Percentiles rank a stretch among this genome's conserved stretches.
phyloP scores from a whole-genome alignment of 2,797 vertebrate genomes.

The Squalus acanthias region DNA sequence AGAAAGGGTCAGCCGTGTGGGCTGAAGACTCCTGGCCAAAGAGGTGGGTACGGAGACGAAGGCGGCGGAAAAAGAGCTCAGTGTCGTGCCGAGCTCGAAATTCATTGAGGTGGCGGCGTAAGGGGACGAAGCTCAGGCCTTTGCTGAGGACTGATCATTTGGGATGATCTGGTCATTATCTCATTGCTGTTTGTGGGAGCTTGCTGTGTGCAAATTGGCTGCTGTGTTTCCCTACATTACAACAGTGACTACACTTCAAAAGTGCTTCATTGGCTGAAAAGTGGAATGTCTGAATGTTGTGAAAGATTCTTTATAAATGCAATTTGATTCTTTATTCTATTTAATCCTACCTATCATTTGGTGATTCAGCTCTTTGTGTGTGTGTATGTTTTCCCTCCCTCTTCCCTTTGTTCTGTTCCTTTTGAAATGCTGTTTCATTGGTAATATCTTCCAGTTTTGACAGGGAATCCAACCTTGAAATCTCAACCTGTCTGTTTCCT shows the following conservation, averaged over 20 bases:
- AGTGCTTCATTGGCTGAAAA: background rate
- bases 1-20: too few species aligned
- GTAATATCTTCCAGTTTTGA: background rate
- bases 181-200: background rate
- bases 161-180: background rate
- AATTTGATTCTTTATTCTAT: background rate
- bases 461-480: background rate
- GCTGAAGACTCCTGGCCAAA: too few species aligned
- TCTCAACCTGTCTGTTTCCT: background rate
- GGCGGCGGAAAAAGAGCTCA: too few species aligned
- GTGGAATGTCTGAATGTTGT: background rate
- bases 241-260: background rate
- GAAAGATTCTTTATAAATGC: background rate
- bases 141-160: too few species aligned
- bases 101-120: too few species aligned
- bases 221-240: background rate
- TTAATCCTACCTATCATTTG: background rate
- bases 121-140: too few species aligned
- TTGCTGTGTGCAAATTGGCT: background rate
- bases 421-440: background rate
- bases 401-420: background rate
- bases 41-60: too few species aligned
- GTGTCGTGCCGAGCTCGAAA: too few species aligned
- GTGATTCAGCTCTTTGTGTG: background rate
- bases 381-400: background rate